Conservation (phyloP, 1,140 invertebrate genomes). For the Orius insidiosus region DNA sequence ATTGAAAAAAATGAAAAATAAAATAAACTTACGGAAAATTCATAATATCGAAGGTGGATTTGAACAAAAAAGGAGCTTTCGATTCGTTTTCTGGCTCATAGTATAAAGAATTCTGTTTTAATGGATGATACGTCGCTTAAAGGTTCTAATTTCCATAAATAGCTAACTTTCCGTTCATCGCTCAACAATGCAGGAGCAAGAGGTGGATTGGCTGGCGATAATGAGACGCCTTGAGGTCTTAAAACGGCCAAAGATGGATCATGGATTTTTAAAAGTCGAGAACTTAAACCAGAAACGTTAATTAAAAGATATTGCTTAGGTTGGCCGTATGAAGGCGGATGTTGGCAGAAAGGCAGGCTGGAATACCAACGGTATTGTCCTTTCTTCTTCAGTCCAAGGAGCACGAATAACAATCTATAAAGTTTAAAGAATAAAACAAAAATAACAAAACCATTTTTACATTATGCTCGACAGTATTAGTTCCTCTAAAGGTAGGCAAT, state of each 20-base stretch:
- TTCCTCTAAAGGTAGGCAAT: slow-evolving; percentile 46
- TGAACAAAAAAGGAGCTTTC: slow-evolving; percentile 26
- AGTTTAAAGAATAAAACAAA: neutral
- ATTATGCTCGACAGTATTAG: slow-evolving; percentile 49
- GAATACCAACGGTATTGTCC: slow-evolving; percentile 54
- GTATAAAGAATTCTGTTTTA: slow-evolving; percentile 46
- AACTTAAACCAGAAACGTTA: slow-evolving; percentile 47
- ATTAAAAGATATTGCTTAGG: slow-evolving; percentile 60
- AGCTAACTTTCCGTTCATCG: slow-evolving; percentile 52
- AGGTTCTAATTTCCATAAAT: slow-evolving; percentile 62
- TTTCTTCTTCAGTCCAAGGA: slow-evolving; percentile 52
- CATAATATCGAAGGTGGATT: slow-evolving; percentile 38
- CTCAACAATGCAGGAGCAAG: slow-evolving; percentile 27
- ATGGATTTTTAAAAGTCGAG: slow-evolving; percentile 25
- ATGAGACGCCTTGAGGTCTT: neutral
- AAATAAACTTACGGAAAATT: slow-evolving; percentile 39
- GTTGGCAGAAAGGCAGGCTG: slow-evolving; percentile 58
- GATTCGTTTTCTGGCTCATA: slow-evolving; percentile 37
- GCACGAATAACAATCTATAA: slow-evolving; percentile 25
- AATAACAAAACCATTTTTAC: slow-evolving; percentile 31
- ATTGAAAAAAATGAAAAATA: neutral
- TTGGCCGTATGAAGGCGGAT: slow-evolving; percentile 69
- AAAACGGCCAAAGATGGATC: slow-evolving; percentile 1
- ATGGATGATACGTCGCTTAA: slow-evolving; percentile 34
- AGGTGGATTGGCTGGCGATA: slow-evolving; percentile 1